phyloP scores from a whole-genome alignment of 2,888 invertebrate genomes.

The Fragum fragum region DNA sequence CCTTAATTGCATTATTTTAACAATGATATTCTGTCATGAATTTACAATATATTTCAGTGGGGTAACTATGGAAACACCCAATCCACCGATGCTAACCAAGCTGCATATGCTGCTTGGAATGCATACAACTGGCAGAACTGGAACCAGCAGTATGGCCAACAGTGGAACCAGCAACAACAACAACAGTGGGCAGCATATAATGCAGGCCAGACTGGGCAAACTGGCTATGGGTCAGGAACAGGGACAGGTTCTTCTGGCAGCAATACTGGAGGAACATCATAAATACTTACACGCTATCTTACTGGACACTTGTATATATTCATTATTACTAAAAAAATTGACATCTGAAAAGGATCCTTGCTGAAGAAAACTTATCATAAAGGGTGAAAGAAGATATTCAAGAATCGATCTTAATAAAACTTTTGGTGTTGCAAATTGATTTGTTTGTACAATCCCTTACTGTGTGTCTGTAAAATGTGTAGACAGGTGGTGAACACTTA shows the following conservation, averaged over 20 bases:
- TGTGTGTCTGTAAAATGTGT: too few species aligned
- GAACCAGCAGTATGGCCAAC: constrained; percentile 59
- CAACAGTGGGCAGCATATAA: constrained; percentile 35
- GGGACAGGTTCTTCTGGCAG: neutral
- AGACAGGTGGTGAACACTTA: too few species aligned
- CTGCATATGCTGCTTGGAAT: constrained; percentile 53
- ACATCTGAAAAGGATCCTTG: too few species aligned
- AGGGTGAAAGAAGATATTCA: too few species aligned
- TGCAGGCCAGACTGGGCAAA: constrained; percentile 20
- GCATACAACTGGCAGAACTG: constrained; percentile 65
- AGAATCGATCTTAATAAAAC: too few species aligned
- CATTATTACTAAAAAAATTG: too few species aligned
- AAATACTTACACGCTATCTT: neutral
- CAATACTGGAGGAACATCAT: constrained; percentile 3
- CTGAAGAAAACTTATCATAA: too few species aligned
- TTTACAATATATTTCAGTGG: constrained; percentile 58
- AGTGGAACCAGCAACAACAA: constrained; percentile 58
- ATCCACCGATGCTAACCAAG: constrained; percentile 25
- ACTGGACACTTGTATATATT: too few species aligned
- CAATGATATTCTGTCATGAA: too few species aligned
- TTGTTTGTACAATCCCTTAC: too few species aligned
- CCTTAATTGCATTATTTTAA: too few species aligned
- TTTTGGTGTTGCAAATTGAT: too few species aligned
- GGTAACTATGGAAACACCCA: constrained; percentile 48
- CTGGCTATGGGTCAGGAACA: neutral